A percentile compares a stretch with the other conserved stretches of the same genome.
Evolutionary conservation across 2,888 invertebrate species (phyloP).

Genomic region (Calliscelio sp.): DNA sequence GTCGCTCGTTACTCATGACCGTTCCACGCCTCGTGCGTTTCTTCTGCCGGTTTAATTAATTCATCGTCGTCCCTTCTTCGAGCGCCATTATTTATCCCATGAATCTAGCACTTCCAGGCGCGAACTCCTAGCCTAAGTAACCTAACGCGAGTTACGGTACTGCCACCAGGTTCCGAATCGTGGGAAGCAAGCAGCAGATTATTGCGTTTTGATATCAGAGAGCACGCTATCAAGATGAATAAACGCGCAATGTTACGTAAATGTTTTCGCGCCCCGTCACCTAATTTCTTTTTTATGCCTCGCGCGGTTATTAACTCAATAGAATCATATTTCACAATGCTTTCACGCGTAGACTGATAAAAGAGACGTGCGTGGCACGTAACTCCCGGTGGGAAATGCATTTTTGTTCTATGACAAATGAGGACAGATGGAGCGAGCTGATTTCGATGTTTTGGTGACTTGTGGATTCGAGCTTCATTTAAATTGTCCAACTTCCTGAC

Average conservation of each 20-base stretch:
- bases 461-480: background rate
- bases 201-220: conserved; percentile 53
- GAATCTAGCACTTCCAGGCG: conserved; percentile 67
- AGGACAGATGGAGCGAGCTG: conserved; percentile 8
- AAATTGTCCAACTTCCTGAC: background rate
- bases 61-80: conserved; percentile 62
- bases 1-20: conserved; percentile 50
- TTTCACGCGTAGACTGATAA: conserved; percentile 18
- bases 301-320: conserved; percentile 41
- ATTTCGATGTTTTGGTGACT: background rate
- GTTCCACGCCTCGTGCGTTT: conserved; percentile 57
- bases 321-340: conserved; percentile 49
- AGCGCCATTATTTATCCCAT: conserved; percentile 62
- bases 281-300: conserved; percentile 55
- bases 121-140: conserved; percentile 57
- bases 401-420: background rate
- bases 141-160: conserved; percentile 66
- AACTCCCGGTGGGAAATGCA: conserved; percentile 17
- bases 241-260: conserved; percentile 51
- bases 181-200: conserved; percentile 63
- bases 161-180: conserved; percentile 67
- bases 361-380: conserved; percentile 30
- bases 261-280: conserved; percentile 54
- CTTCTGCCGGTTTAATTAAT: conserved; percentile 69
- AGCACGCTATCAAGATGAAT: conserved; percentile 44